A percentile compares a stretch with the other conserved stretches of the same genome.
These are phyloP conservation scores for Himalopsyche japonica DNA, from an alignment of 2,888 invertebrate genomes.

Conservation along the genomic window DNA sequence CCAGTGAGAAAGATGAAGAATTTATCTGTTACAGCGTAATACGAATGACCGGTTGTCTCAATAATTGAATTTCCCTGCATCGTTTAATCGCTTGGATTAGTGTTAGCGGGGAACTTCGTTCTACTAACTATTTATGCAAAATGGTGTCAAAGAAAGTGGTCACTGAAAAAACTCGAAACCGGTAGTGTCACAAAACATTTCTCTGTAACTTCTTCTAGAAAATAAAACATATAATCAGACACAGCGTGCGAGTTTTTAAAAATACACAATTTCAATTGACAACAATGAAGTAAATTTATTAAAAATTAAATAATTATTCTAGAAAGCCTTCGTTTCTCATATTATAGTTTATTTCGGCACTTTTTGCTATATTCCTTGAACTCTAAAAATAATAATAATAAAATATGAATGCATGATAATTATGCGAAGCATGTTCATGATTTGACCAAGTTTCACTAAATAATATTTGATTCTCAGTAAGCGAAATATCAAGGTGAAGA, in stretches of 20 bases:
- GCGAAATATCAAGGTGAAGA: no score
- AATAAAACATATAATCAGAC: neutral
- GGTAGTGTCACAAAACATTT: slow-evolving; percentile 4
- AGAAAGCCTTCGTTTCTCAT: neutral
- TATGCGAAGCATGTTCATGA: no score
- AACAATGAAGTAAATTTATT: neutral
- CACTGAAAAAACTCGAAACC: slow-evolving; percentile 22
- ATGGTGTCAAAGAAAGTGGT: slow-evolving; percentile 48
- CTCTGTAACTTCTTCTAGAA: neutral
- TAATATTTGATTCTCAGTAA: no score
- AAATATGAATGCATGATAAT: no score
- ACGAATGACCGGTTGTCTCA: neutral
- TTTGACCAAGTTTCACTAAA: no score
- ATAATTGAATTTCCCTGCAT: neutral
- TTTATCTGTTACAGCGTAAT: neutral
- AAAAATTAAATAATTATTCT: neutral
- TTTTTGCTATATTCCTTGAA: neutral
- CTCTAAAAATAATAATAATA: no score
- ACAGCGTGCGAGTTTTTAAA: neutral
- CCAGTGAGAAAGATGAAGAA: neutral
- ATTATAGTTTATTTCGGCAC: neutral
- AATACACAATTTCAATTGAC: neutral
- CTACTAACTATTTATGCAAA: slow-evolving; percentile 53
- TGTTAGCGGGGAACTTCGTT: slow-evolving; percentile 19
- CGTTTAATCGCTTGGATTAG: neutral